Evolutionary conservation across 2,797 vertebrate genomes (phyloP).

Genomic region (Hirundo rustica): DNA sequence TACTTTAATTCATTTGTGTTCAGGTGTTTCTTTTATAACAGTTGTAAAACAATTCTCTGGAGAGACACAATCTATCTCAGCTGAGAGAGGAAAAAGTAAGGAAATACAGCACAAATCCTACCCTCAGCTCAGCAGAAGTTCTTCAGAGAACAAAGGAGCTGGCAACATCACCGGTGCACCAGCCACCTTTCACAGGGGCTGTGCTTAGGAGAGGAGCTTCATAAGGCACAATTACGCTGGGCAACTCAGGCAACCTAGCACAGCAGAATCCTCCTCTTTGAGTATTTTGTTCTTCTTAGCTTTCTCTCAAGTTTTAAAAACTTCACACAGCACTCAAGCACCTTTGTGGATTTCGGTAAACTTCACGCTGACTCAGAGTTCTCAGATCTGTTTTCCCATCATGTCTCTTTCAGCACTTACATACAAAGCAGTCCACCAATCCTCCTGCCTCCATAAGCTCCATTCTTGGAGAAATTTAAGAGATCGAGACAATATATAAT

Average conservation of each 20-base stretch:
- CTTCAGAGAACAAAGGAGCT: neutral
- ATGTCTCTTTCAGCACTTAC: neutral
- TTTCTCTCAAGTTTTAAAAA: neutral
- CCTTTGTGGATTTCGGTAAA: neutral
- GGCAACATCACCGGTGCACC: neutral
- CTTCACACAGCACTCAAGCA: neutral
- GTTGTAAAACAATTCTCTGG: neutral
- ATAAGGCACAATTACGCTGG: rapidly evolving
- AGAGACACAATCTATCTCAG: neutral
- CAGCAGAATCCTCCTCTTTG: neutral
- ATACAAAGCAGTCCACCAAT: neutral
- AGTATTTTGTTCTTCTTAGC: neutral
- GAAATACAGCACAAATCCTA: neutral
- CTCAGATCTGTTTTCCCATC: neutral
- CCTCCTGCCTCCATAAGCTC: neutral
- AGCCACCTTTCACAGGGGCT: neutral
- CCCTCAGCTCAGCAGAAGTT: neutral
- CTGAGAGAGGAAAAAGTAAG: neutral
- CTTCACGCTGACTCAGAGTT: neutral
- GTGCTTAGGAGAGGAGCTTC: neutral
- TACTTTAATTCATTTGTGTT: neutral
- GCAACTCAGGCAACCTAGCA: neutral
- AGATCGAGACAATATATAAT: neutral
- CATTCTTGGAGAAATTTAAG: neutral
- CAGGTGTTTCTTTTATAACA: neutral